Evolutionary conservation across 1,140 invertebrate genomes (phyloP).

Genomic region (Zaprionus nigranus): DNA sequence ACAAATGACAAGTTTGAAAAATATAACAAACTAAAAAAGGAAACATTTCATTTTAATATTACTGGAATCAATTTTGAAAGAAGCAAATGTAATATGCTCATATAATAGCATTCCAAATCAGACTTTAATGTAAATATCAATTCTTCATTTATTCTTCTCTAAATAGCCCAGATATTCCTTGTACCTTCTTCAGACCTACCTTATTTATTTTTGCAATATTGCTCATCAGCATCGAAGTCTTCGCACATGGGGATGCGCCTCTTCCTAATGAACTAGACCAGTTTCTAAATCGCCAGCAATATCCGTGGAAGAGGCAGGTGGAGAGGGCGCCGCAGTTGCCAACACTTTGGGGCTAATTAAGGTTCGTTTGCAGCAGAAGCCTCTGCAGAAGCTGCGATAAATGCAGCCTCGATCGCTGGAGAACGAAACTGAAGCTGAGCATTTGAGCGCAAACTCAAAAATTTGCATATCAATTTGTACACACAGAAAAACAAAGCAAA

Average conservation of each 20-base stretch:
- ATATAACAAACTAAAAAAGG: no score
- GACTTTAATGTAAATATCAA: background rate
- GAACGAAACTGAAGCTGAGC: slow-evolving; percentile 1
- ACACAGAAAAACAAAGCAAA: slow-evolving; percentile 45
- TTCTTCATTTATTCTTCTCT: background rate
- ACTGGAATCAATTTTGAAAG: no score
- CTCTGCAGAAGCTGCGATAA: slow-evolving; percentile 38
- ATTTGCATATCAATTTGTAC: slow-evolving; percentile 84
- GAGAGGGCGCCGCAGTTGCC: slow-evolving; percentile 28
- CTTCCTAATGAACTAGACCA: slow-evolving; percentile 2
- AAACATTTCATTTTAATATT: no score
- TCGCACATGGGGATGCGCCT: background rate
- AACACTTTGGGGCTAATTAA: slow-evolving; percentile 78
- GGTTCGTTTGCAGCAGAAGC: slow-evolving; percentile 40
- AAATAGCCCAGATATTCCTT: background rate
- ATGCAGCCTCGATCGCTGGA: slow-evolving; percentile 17
- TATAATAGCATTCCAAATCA: no score
- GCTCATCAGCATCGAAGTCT: background rate
- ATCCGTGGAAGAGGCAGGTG: background rate
- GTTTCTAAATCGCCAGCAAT: background rate
- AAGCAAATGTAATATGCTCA: no score
- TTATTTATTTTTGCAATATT: background rate
- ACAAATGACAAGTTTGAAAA: no score
- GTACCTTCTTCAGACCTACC: background rate
- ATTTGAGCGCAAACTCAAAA: slow-evolving; percentile 55